These are phyloP conservation scores for Montipora capitata DNA, from an alignment of 92 coral and sea anemone genomes.

Conservation along the genomic window DNA sequence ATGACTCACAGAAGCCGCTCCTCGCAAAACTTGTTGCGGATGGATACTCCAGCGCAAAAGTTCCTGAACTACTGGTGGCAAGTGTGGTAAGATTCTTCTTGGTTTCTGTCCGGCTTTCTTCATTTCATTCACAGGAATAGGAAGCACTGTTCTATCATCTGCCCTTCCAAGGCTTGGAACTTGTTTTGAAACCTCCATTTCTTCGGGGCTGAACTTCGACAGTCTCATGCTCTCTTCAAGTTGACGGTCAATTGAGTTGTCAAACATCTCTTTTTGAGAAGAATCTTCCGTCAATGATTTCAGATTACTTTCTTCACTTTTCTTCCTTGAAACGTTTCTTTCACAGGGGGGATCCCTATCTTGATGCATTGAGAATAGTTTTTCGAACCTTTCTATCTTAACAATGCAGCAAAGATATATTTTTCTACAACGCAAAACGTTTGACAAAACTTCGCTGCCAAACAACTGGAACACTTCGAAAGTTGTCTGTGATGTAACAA, in stretches of 20 bases:
- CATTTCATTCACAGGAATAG: not conserved
- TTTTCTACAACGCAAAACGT: not conserved
- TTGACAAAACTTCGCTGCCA: not conserved
- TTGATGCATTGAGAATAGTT: not conserved
- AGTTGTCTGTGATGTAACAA: slow-evolving; percentile 20
- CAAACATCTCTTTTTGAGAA: not conserved
- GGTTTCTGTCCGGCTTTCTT: slow-evolving; percentile 3
- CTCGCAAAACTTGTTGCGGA: slow-evolving; percentile 11
- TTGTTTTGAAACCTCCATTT: not conserved
- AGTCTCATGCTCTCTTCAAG: not conserved
- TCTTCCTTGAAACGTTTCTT: not conserved
- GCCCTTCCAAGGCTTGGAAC: not conserved
- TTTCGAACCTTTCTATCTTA: not conserved
- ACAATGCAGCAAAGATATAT: not conserved
- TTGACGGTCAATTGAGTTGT: not conserved
- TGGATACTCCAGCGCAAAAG: slow-evolving; percentile 20
- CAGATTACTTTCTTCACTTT: not conserved
- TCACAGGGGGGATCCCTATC: not conserved
- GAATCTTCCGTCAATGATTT: not conserved
- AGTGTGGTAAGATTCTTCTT: slow-evolving; percentile 2
- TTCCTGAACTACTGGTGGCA: slow-evolving; percentile 17
- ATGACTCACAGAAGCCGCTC: slow-evolving; percentile 8
- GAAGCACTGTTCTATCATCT: not conserved
- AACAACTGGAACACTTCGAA: slow-evolving; percentile 18
- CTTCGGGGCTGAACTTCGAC: not conserved